These are phyloP conservation scores for Podabrus alpinus DNA, from an alignment of 2,888 invertebrate species.

Conservation along the genomic window DNA sequence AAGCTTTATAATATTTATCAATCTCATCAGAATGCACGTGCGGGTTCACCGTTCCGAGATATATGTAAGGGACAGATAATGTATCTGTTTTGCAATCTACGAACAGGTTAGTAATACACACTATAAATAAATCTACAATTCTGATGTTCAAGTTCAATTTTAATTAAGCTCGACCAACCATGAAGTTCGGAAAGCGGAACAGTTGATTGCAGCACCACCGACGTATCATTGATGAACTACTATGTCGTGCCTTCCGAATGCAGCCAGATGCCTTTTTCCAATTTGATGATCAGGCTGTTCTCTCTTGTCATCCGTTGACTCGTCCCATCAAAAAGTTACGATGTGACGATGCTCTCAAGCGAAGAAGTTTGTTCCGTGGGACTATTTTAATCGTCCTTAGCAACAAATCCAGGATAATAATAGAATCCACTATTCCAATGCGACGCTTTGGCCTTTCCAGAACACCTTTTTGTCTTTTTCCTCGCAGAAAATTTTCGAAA, in stretches of 20 bases:
- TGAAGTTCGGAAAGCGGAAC: slow-evolving; percentile 29
- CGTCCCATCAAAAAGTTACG: not conserved
- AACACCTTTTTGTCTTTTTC: not conserved
- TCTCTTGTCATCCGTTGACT: not conserved
- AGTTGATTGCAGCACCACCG: slow-evolving; percentile 18
- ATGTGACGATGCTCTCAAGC: not conserved
- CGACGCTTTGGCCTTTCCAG: not conserved
- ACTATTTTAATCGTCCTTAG: not conserved
- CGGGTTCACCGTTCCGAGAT: slow-evolving; percentile 15
- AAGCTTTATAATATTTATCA: not conserved
- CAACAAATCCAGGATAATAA: not conserved
- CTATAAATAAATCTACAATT: slow-evolving; percentile 36
- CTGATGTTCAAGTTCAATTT: slow-evolving; percentile 36
- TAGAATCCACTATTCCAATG: not conserved
- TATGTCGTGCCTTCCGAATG: not conserved
- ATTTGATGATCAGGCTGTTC: not conserved
- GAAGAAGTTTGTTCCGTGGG: not conserved
- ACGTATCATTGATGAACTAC: slow-evolving; percentile 24
- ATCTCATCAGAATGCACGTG: slow-evolving; percentile 8
- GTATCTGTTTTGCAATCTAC: slow-evolving; percentile 10
- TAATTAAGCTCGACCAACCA: slow-evolving; percentile 35
- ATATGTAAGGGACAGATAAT: slow-evolving; percentile 13
- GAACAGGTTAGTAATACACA: slow-evolving; percentile 17
- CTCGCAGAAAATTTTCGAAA: not conserved
- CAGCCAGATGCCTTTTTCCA: not conserved